phyloP scores from a whole-genome alignment of 1,140 invertebrate species.

The Colletes gigas region DNA sequence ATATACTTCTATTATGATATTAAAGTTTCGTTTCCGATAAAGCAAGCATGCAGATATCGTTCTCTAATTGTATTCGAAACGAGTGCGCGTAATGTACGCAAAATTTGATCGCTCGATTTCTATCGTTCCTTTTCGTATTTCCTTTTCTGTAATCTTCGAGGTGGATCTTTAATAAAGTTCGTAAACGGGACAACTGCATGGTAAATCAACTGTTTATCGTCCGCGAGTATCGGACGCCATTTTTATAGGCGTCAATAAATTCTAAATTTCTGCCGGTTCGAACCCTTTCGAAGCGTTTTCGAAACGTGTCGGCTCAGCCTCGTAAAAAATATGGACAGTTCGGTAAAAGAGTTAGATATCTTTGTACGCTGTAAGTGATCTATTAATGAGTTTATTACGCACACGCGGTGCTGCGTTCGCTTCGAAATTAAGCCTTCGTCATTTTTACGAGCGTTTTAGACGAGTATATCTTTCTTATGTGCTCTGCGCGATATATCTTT shows the following conservation, averaged over 20 bases:
- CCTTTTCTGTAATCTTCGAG: not conserved
- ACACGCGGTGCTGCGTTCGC: not conserved
- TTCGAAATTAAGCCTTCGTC: not conserved
- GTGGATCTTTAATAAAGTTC: not conserved
- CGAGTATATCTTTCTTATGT: too few relatives aligned
- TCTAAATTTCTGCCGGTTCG: constrained; percentile 41
- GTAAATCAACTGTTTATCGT: constrained; percentile 63
- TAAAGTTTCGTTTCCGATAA: not conserved
- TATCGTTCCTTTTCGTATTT: not conserved
- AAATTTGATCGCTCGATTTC: not conserved
- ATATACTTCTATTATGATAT: not conserved
- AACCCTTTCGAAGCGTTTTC: not conserved
- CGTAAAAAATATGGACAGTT: not conserved
- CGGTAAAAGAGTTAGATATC: not conserved
- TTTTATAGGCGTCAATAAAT: constrained; percentile 68
- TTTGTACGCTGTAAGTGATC: not conserved
- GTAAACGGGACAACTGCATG: constrained; percentile 29
- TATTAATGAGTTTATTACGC: not conserved
- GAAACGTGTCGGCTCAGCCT: not conserved
- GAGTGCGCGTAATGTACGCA: constrained; percentile 4
- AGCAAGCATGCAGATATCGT: not conserved
- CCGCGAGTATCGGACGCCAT: constrained; percentile 35
- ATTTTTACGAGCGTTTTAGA: too few relatives aligned
- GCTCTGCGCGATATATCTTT: too few relatives aligned
- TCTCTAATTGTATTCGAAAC: constrained; percentile 16